A percentile compares a stretch with the other conserved stretches of the same genome.
These are phyloP conservation scores for Peromyscus nudipes DNA, from an alignment of 2,797 vertebrate genomes.

Conservation along the genomic window DNA sequence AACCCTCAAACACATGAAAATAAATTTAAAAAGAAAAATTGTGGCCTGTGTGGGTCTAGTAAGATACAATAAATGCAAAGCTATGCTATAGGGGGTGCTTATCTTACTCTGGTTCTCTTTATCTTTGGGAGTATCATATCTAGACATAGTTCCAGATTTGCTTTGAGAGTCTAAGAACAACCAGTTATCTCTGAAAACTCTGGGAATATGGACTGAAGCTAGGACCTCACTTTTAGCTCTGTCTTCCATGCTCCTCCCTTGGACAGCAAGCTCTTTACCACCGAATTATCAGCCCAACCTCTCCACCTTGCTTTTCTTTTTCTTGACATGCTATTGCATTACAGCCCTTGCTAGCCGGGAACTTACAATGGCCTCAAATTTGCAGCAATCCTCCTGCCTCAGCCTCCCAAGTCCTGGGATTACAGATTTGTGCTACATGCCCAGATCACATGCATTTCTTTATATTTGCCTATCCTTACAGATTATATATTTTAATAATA, in stretches of 20 bases:
- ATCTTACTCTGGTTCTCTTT: background rate
- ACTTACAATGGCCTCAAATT: background rate
- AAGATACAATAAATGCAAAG: background rate
- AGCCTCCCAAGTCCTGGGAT: background rate
- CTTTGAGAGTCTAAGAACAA: slow-evolving; percentile 44
- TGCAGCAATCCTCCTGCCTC: background rate
- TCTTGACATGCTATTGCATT: background rate
- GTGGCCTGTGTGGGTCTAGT: background rate
- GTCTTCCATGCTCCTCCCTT: background rate
- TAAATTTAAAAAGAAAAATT: background rate
- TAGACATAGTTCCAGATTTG: background rate
- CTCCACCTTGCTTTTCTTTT: background rate
- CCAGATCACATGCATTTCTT: background rate
- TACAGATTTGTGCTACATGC: background rate
- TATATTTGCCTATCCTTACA: background rate
- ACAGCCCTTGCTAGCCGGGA: background rate
- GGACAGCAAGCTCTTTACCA: background rate
- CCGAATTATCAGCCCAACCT: background rate
- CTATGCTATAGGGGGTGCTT: background rate
- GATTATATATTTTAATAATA: slow-evolving; percentile 9
- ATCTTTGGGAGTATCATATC: background rate
- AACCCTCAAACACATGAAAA: background rate
- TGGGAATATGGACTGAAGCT: background rate
- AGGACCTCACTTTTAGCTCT: slow-evolving; percentile 22
- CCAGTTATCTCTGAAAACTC: background rate